These are phyloP conservation scores for Hydrozoanthus gracilis DNA, from an alignment of 92 coral and sea anemone species.

Conservation along the genomic window DNA sequence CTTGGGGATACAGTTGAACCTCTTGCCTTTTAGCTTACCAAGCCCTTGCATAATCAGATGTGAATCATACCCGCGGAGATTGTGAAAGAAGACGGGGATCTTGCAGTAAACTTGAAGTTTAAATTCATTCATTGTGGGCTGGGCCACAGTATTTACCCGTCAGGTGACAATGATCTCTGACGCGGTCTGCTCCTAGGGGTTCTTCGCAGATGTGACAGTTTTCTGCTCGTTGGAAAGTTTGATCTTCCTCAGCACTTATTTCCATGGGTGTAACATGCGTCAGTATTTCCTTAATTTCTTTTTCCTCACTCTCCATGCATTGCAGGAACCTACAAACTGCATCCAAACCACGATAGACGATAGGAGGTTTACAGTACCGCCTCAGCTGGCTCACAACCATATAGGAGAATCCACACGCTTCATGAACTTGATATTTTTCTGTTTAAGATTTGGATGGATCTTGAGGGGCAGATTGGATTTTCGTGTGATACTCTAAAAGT, in stretches of 20 bases:
- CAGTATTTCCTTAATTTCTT: constrained; percentile 39
- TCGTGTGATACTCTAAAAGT: not conserved
- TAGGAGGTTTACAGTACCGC: constrained; percentile 37
- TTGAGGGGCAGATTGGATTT: constrained; percentile 11
- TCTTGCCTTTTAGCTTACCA: constrained; percentile 9
- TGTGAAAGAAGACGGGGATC: not conserved
- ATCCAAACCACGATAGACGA: constrained; percentile 50
- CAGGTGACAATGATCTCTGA: constrained; percentile 20
- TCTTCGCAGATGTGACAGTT: constrained; percentile 7
- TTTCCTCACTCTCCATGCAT: constrained; percentile 33
- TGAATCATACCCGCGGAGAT: constrained; percentile 47
- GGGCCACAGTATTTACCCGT: not conserved
- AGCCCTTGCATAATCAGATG: constrained; percentile 62
- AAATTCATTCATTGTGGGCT: not conserved
- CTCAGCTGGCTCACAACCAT: not conserved
- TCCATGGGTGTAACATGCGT: constrained; percentile 19
- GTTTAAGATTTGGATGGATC: constrained; percentile 8
- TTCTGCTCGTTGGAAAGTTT: constrained; percentile 12
- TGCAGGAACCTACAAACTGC: constrained; percentile 33
- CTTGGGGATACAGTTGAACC: no score
- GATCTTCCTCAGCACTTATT: constrained; percentile 19
- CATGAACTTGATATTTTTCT: constrained; percentile 44
- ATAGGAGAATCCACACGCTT: constrained; percentile 16
- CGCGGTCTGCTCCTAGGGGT: not conserved
- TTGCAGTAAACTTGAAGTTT: constrained; percentile 16